Percentiles rank a stretch among this genome's conserved stretches.
These are phyloP conservation scores for Adineta ricciae DNA, from an alignment of 2,888 invertebrate genomes.

Conservation along the genomic window DNA sequence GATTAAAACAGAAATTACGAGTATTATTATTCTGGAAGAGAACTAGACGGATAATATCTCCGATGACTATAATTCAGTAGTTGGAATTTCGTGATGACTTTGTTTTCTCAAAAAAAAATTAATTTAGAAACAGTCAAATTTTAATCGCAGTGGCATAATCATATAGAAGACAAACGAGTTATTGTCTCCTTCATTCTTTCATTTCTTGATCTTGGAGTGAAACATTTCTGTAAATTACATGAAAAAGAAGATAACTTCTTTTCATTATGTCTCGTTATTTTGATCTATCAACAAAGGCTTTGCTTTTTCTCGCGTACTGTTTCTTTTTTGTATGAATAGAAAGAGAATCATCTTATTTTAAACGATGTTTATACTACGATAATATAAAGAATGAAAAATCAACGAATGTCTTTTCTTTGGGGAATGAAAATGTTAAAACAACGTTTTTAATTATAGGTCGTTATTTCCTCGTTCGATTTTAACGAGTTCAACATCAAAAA, in stretches of 20 bases:
- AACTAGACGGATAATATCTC: background rate
- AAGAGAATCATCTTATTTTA: background rate
- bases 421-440: background rate
- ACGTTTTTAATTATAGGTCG: background rate
- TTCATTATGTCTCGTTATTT: too few relatives aligned
- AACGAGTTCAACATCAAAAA: slow-evolving; percentile 83
- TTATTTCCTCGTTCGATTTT: slow-evolving; percentile 65
- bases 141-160: too few relatives aligned
- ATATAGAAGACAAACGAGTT: too few relatives aligned
- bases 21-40: background rate
- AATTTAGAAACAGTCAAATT: too few relatives aligned
- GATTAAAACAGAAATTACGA: background rate
- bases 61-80: background rate
- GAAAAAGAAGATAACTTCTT: too few relatives aligned
- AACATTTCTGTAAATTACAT: too few relatives aligned
- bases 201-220: too few relatives aligned
- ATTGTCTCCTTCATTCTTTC: too few relatives aligned
- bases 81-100: too few relatives aligned
- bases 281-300: background rate
- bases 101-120: too few relatives aligned
- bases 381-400: background rate
- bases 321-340: too few relatives aligned
- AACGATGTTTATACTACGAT: background rate
- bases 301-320: background rate
- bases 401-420: background rate